Evolutionary conservation across 2,797 vertebrate genomes (phyloP), one percentile per base, ranked within the genome.

Genomic region (Gymnocypris eckloni): DNA sequence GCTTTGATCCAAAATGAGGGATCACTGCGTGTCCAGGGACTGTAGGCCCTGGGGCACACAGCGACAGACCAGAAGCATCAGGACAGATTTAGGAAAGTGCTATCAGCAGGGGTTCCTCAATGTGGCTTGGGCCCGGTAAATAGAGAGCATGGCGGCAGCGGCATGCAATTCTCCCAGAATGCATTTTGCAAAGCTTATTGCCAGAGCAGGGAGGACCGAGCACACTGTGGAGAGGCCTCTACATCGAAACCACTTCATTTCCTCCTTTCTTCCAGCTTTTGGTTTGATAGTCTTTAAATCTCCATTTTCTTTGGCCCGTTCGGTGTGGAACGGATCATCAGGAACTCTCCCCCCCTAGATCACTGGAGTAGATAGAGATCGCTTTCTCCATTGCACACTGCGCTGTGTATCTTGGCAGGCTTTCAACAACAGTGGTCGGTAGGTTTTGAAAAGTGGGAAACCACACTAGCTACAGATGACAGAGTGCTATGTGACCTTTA

Each of bases 81-180:
- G 95, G 96, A 97, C 97, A 95, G 96, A 98, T 98, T 97, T 97
- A 94, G 94, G 83, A 95, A 97, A 96, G 96, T 95, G 94, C 94
- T 91, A 81, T 93, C 95, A 91, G 94, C 92, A 90, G 95, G 93
- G 95, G 95, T 95, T 95, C 93, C 91, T 92, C 90, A 92, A 92
- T 90, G 90, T 91, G 88, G 90, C 89, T 92, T 95, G 94, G 94
- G 95, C 93, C 94, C 93, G 93, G 94, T 90, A 90, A 93, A 91
- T 90, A 90, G 92, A 94, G 91, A 89, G 95, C 95, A 92, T 92
- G 92, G 92, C 92, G 91, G 92, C 66, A 95, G 94, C 92, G 94
- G 95, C 94, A 89, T 92, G 92, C 86, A 91, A 87, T 89, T 92
- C 94, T 96, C 95, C 95, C 95, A 96, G 93, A 95, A 95, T 94